Evolutionary conservation across 2,113 vertebrate species (phyloP).

Genomic region (Sinosuthora webbiana): DNA sequence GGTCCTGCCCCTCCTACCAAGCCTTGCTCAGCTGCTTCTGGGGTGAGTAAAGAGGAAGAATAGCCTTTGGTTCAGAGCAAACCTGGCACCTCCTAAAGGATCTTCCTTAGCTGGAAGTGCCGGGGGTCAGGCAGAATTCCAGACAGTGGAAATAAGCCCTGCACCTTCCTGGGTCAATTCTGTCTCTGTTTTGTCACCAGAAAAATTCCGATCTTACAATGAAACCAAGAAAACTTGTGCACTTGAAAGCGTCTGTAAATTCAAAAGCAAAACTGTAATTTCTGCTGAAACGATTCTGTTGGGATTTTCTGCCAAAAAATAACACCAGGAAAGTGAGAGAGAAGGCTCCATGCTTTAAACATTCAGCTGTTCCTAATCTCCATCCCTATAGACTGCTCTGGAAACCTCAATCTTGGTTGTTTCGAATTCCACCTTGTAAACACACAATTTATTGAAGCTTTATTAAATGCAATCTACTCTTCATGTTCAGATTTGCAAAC

Average conservation of each 20-base stretch:
- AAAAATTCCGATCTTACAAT: not conserved
- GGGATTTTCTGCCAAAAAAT: not conserved
- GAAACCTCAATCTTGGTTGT: not conserved
- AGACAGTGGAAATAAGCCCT: not conserved
- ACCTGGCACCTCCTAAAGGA: not conserved
- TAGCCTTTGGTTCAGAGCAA: not conserved
- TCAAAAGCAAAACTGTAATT: not conserved
- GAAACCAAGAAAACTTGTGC: not conserved
- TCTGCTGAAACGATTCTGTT: not conserved
- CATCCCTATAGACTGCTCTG: not conserved
- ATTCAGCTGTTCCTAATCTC: not conserved
- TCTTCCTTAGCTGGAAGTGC: not conserved
- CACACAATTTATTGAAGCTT: not conserved
- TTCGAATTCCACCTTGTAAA: conserved; percentile 1
- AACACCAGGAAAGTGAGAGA: not conserved
- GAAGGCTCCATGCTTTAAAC: not conserved
- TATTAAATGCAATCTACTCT: not conserved
- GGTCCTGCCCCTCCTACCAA: not conserved
- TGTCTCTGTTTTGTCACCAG: not conserved
- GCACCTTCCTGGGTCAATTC: not conserved
- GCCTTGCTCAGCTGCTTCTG: not conserved
- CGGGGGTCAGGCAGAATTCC: not conserved
- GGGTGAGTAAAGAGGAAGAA: not conserved
- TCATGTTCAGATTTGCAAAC: conserved; percentile 8
- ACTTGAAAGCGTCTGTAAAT: not conserved